These are phyloP conservation scores for Catostomus latipinnis DNA, from an alignment of 2,797 vertebrate genomes.

Conservation along the genomic window DNA sequence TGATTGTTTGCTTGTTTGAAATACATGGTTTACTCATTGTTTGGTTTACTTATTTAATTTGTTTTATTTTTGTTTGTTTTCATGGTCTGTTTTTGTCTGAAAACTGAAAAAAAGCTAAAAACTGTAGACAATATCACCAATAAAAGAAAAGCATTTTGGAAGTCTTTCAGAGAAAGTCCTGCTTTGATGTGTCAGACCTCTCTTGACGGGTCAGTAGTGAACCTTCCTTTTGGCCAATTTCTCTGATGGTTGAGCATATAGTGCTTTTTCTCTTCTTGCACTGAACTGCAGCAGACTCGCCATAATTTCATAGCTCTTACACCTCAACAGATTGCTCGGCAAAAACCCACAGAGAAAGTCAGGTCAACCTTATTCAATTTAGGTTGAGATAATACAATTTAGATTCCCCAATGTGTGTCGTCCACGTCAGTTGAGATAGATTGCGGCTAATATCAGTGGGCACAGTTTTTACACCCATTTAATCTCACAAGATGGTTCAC, in stretches of 20 bases:
- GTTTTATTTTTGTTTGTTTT: too few species aligned
- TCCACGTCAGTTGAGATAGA: constrained; percentile 7
- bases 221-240: constrained; percentile 66
- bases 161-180: not conserved
- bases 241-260: constrained; percentile 74
- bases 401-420: constrained; percentile 7
- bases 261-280: constrained; percentile 59
- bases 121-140: not conserved
- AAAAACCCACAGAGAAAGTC: constrained; percentile 25
- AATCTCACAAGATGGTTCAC: not conserved
- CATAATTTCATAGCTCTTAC: constrained; percentile 74
- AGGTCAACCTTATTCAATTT: constrained; percentile 62
- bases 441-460: not conserved
- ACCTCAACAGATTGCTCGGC: constrained; percentile 54
- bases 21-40: too few species aligned
- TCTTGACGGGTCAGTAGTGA: constrained; percentile 48
- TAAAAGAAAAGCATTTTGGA: not conserved
- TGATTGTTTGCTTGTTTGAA: too few species aligned
- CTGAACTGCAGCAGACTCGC: constrained; percentile 42
- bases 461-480: not conserved
- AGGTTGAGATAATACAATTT: constrained; percentile 62
- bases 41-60: too few species aligned
- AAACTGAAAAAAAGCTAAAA: too few species aligned
- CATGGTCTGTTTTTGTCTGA: too few species aligned
- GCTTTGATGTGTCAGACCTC: constrained; percentile 2